Evolutionary conservation across 2,113 vertebrate genomes (phyloP), one percentile per base, ranked within the genome.

Genomic region (Pachypanchax playfairii): DNA sequence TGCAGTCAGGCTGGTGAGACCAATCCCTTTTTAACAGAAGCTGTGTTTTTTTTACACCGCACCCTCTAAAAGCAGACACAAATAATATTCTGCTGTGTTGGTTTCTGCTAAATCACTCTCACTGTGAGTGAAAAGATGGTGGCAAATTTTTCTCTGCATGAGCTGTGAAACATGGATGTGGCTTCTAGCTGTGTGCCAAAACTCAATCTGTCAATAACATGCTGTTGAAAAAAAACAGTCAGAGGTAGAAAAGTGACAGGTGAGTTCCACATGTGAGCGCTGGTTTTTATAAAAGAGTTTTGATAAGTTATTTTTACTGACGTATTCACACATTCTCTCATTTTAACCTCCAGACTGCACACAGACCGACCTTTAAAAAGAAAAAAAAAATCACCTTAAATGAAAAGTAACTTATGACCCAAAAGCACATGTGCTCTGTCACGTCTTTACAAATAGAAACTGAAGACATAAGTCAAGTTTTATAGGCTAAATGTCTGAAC

Each of bases 101-200:
- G 31, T 60, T 56, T 65, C 18, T 14, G 42, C 17, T 65, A 39
- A 55, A 44, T n/a, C 20, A 13, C 28, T 52, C 36, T 51, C 22
- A 28, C 22, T 51, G 21, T 29, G 57, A 65, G 33, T 51, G 36
- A 56, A 58, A n/a, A 68, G 38, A 33, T 13, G n/a, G 14, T n/a
- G 12, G 28, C 31, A 52, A 36, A 29, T 26, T n/a, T 66, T 44
- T 79, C 57, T 79, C 59, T 85, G 70, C 78, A 57, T 84, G 75
- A 78, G 48, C 73, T 78, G 65, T 41, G 71, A 77, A 75, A 73
- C 80, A 83, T 74, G 72, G 67, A 77, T 1, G 33, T 50, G 46
- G 21, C 31, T 54, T 35, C 59, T 61, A 33, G 59, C 44, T 44
- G 52, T 65, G 56, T n/a, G n/a, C n/a, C 47, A 70, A 65, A 55